phyloP scores from a whole-genome alignment of 2,888 invertebrate genomes.

The Parnassius apollo region DNA sequence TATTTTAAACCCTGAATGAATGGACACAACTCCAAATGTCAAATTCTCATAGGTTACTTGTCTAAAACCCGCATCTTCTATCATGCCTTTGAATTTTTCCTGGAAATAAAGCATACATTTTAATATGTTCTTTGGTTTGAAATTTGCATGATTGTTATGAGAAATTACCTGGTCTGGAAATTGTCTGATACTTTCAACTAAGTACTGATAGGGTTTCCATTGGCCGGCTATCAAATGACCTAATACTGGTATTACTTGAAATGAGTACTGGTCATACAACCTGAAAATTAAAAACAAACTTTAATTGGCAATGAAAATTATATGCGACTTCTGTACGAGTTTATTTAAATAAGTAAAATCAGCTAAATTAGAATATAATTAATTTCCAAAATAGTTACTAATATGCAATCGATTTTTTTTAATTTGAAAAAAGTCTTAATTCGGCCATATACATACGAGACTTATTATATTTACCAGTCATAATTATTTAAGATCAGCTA shows the following conservation, averaged over 20 bases:
- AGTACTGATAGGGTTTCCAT: conserved; percentile 98
- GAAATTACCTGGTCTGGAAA: conserved; percentile 93
- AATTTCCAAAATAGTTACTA: too few species aligned
- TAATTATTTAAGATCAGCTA: too few species aligned
- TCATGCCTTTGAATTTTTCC: conserved; percentile 93
- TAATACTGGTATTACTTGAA: conserved; percentile 97
- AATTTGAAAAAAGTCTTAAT: too few species aligned
- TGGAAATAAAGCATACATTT: conserved; percentile 50
- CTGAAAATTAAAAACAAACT: conserved; percentile 57
- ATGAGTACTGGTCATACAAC: conserved; percentile 97
- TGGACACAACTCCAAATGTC: conserved; percentile 94
- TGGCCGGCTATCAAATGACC: conserved; percentile 96
- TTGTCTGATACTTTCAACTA: conserved; percentile 98
- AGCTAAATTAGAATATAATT: too few species aligned
- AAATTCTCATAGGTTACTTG: conserved; percentile 94
- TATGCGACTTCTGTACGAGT: too few species aligned
- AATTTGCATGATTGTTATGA: not conserved
- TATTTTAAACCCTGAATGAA: conserved; percentile 97
- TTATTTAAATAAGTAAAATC: too few species aligned
- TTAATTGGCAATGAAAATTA: too few species aligned
- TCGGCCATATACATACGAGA: too few species aligned
- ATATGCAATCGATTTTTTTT: too few species aligned
- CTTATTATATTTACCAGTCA: too few species aligned
- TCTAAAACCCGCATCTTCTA: conserved; percentile 93
- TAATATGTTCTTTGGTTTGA: not conserved